Conservation (phyloP, 2,888 invertebrate genomes). For the Ormyrus thymus region DNA sequence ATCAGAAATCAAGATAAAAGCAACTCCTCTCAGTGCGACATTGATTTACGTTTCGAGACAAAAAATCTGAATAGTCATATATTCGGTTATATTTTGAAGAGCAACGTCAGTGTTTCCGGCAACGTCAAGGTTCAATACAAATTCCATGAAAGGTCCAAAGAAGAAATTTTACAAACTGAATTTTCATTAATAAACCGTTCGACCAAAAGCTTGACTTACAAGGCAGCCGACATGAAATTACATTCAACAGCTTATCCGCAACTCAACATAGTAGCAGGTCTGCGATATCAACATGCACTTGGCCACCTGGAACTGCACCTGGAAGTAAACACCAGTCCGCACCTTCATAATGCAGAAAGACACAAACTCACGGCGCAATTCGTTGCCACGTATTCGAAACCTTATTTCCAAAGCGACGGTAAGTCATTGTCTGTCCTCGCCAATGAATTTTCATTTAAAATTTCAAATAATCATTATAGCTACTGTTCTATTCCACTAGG, state of each 20-base stretch:
- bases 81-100: constrained; percentile 83
- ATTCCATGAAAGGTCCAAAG: constrained; percentile 76
- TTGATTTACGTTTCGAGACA: constrained; percentile 86
- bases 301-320: constrained; percentile 84
- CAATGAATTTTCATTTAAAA: neutral
- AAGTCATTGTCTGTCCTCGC: neutral
- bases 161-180: constrained; percentile 75
- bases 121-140: constrained; percentile 83
- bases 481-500: constrained; percentile 73
- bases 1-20: constrained; percentile 79
- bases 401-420: constrained; percentile 73
- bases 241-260: constrained; percentile 86
- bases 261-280: constrained; percentile 70
- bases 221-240: constrained; percentile 82
- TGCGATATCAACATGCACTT: constrained; percentile 79
- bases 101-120: constrained; percentile 77
- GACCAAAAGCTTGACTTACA: constrained; percentile 78
- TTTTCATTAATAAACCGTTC: constrained; percentile 77
- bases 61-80: constrained; percentile 84
- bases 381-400: constrained; percentile 79
- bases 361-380: constrained; percentile 80
- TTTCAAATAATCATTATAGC: neutral
- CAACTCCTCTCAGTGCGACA: constrained; percentile 85
- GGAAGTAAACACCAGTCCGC: constrained; percentile 82
- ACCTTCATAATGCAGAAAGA: constrained; percentile 76